Base-by-base conservation (phyloP, 2,113 vertebrate genomes). In the Podarcis muralis region DNA sequence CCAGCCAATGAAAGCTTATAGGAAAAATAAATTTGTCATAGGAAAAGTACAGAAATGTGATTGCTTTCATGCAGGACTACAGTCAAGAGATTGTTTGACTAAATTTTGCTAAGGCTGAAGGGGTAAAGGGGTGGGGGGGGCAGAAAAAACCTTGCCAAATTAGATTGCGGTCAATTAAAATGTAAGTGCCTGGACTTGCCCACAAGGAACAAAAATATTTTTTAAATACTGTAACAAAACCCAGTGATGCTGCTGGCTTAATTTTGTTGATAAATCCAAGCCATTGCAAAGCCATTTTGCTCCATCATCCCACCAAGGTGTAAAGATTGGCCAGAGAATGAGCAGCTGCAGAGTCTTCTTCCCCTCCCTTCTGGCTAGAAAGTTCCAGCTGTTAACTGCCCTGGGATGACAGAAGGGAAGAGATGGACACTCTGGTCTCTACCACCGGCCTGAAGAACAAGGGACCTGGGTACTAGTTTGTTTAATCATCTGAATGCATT, bases 1-100 rank as follows among this genome's bases (percentile, higher is more conserved):
- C 92, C 92, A 90, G 96, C 96, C 97, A 97, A 96, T 95, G 96
- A 97, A 97, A 97, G 96, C 96, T 96, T 97, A 97, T 97, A 96
- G 96, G 95, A 95, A 97, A 97, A 97, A 97, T 96, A 97, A 97
- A 97, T 97, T 96, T 97, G 95, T 97, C 95, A 95, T 94, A 96
- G 95, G 95, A 95, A 97, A 96, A 97, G 94, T 96, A 96, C 96
- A 96, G 95, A 95, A 93, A 95, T 96, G 89, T 65, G 92, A 96
- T 96, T 94, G 93, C 93, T 96, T 96, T 96, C 74, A 85, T 94
- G 92, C 93, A 95, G 84, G 82, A 93, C 92, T 97, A 97, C 95
- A 97, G 94, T 96, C 92, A 96, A 93, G 93, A 95, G 91, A 95
- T 95, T 97, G 95, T 97, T 96, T 93, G 80, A 72, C 90, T 93